phyloP scores from a whole-genome alignment of 2,888 invertebrate species.

The Brenthis daphne region DNA sequence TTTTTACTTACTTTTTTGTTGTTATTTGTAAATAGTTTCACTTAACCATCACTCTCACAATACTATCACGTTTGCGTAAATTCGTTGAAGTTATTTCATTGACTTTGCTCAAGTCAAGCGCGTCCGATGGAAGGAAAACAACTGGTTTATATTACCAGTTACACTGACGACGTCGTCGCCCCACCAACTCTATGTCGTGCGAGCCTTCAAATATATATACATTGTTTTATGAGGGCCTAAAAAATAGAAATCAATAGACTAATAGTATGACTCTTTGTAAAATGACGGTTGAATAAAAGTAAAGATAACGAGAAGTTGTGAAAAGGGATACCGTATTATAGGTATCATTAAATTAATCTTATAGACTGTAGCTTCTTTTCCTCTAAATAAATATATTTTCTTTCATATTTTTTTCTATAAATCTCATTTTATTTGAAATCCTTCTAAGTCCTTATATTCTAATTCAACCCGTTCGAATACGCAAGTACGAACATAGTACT shows the following conservation, averaged over 20 bases:
- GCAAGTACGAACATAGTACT: not conserved
- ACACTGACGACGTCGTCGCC: conserved; percentile 56
- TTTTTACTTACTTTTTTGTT: too few species aligned
- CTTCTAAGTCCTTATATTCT: not conserved
- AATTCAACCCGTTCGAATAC: too few species aligned
- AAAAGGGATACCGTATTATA: too few species aligned
- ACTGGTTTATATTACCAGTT: conserved; percentile 61
- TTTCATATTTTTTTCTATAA: too few species aligned
- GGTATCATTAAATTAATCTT: too few species aligned
- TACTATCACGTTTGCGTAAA: conserved; percentile 45
- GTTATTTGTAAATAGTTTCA: conserved; percentile 51
- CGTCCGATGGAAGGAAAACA: conserved; percentile 52
- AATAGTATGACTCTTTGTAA: too few species aligned
- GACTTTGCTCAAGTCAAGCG: conserved; percentile 48
- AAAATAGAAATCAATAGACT: not conserved
- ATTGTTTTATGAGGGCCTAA: not conserved
- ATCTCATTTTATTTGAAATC: too few species aligned
- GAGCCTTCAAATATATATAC: conserved; percentile 28
- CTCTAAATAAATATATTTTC: too few species aligned
- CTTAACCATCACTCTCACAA: conserved; percentile 67
- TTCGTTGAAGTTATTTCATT: conserved; percentile 49
- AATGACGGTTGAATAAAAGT: too few species aligned
- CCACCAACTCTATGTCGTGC: conserved; percentile 49
- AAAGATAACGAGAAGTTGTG: too few species aligned
- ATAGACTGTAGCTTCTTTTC: too few species aligned